Evolutionary conservation across 1,140 invertebrate genomes (phyloP).

Genomic region (Bradynema listronoti): DNA sequence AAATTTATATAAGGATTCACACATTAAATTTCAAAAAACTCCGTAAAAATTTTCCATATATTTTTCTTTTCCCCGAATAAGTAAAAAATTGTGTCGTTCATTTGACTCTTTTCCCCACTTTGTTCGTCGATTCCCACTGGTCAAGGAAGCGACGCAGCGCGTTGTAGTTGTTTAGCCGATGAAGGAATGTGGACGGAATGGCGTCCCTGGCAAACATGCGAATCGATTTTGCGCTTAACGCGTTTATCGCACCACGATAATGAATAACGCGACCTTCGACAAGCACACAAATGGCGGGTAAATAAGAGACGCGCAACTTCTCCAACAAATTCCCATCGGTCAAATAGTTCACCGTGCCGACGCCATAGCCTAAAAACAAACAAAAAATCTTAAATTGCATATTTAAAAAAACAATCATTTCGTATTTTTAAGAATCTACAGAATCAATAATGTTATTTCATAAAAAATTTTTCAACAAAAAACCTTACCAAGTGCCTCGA

Average conservation of each 20-base stretch:
- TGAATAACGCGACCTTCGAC: slow-evolving; percentile 50
- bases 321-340: slow-evolving; percentile 48
- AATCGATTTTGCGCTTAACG: slow-evolving; percentile 32
- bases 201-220: slow-evolving; percentile 50
- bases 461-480: slow-evolving; percentile 14
- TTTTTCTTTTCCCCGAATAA: too few species aligned
- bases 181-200: slow-evolving; percentile 45
- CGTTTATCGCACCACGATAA: slow-evolving; percentile 22
- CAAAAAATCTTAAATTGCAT: too few species aligned
- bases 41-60: too few species aligned
- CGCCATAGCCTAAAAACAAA: slow-evolving; percentile 47
- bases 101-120: too few species aligned
- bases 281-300: slow-evolving; percentile 46
- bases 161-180: slow-evolving; percentile 29
- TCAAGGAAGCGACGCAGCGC: slow-evolving; percentile 44
- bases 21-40: too few species aligned
- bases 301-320: slow-evolving; percentile 39
- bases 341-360: slow-evolving; percentile 48
- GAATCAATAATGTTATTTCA: slow-evolving; percentile 1
- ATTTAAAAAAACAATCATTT: too few species aligned
- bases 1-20: too few species aligned
- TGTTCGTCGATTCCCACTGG: slow-evolving; percentile 48
- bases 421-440: neutral
- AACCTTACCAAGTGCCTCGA: slow-evolving; percentile 46
- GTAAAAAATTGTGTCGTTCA: too few species aligned